Evolutionary conservation across 2,113 vertebrate species (phyloP).

Genomic region (Ranitomeya variabilis): DNA sequence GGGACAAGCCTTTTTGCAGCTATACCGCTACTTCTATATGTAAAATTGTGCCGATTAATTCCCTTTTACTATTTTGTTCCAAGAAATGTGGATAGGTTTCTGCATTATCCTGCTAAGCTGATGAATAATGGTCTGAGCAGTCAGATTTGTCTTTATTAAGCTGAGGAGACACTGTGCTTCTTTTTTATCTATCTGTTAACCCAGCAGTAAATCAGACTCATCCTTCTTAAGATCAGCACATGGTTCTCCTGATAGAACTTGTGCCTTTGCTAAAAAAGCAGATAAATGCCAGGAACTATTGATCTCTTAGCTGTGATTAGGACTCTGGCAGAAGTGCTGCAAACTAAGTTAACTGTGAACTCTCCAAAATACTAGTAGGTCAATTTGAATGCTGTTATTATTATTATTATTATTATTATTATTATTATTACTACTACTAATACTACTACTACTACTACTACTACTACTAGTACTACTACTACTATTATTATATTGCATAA

Average conservation of each 20-base stretch:
- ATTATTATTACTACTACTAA: too few relatives aligned
- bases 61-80: not conserved
- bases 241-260: conserved; percentile 41
- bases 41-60: too few relatives aligned
- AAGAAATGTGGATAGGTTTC: not conserved
- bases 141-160: conserved; percentile 51
- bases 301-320: conserved; percentile 45
- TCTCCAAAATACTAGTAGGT: not conserved
- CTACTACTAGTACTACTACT: too few relatives aligned
- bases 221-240: conserved; percentile 47
- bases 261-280: conserved; percentile 50
- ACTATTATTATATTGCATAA: not conserved
- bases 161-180: conserved; percentile 12
- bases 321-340: conserved; percentile 43
- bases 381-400: too few relatives aligned
- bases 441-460: too few relatives aligned
- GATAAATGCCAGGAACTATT: conserved; percentile 48
- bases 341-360: conserved; percentile 24
- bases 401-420: not conserved
- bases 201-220: conserved; percentile 43
- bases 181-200: conserved; percentile 36
- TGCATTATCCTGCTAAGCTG: not conserved
- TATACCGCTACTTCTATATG: not conserved
- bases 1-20: too few relatives aligned
- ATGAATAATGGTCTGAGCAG: conserved; percentile 27